Base-by-base conservation (phyloP, 2,113 vertebrate genomes). In the Stigmatopora nigra region DNA sequence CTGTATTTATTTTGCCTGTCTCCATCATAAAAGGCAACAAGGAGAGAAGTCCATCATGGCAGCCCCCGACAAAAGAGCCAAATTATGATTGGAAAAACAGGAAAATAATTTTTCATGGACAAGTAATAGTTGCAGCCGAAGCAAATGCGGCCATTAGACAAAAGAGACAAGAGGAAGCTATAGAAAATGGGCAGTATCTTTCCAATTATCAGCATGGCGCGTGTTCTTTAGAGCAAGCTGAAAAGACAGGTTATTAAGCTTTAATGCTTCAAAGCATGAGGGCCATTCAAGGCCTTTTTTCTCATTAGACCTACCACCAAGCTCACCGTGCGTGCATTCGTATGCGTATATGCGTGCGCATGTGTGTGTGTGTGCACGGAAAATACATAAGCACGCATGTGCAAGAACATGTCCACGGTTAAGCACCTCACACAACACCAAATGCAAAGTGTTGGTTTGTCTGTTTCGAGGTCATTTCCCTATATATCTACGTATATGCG, bases 161-260 rank as follows among this genome's bases (percentile, higher is more conserved):
- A 76, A 79, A 73, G 71, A 78, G 64, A 78, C 78, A 71, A 81
- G 78, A 76, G 75, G 70, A 76, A 75, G 77, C 61, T 70, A 61
- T 71, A 78, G 79, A 78, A 84, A 78, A 69, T 78, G 64, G 78
- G 44, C 81, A 82, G 76, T 82, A 84, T 88, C 77, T 86, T 81
- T 84, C 86, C 84, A 88, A 85, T 88, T 86, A 88, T 85, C 82
- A 82, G 80, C 80, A 69, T 52, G 68, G 71, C 69, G 79, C 76
- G 69, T 82, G 79, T 85, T 82, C 78, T 78, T 83, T 77, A 83
- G 84, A 82, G 78, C 61, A 2, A 74, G 77, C 76, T 79, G 84
- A 86, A 88, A 86, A 76, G 86, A 85, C 79, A 84, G 80, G 82
- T 87, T 88, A 85, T 87, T 85, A 86, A 83, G 84, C 78, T 82